Conservation (phyloP, 1,140 invertebrate species). For the Himalopsyche phryganea region DNA sequence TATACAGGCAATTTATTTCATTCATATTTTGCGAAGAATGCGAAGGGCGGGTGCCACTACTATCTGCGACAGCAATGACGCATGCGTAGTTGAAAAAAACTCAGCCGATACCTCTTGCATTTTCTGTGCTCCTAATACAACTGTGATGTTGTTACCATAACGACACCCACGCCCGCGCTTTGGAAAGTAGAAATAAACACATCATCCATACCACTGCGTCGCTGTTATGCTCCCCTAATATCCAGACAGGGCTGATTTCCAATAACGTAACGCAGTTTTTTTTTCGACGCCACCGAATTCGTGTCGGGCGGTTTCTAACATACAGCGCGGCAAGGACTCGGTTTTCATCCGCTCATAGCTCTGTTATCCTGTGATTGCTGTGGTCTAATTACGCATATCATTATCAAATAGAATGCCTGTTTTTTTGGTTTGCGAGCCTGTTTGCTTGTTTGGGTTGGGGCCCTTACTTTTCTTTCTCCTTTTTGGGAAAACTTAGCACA, state of each 20-base stretch:
- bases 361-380: constrained; percentile 49
- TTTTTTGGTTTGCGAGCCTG: no score
- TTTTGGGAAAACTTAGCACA: no score
- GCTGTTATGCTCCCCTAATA: constrained; percentile 39
- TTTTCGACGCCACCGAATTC: constrained; percentile 22
- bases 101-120: constrained; percentile 19
- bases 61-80: not conserved
- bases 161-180: constrained; percentile 40
- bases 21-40: no score
- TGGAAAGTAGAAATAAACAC: constrained; percentile 1
- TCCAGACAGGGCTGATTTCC: constrained; percentile 44
- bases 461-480: no score
- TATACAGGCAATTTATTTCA: no score
- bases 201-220: constrained; percentile 33
- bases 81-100: constrained; percentile 7
- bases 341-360: constrained; percentile 22
- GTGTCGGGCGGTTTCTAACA: not conserved
- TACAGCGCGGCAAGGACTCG: constrained; percentile 8
- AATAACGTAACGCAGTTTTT: constrained; percentile 40
- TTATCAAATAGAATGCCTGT: constrained; percentile 35
- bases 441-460: no score
- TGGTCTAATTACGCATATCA: constrained; percentile 55
- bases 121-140: constrained; percentile 43
- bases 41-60: no score
- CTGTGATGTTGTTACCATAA: constrained; percentile 45